Base-by-base conservation (phyloP, 2,113 vertebrate species). In the Arothron firmamentum region DNA sequence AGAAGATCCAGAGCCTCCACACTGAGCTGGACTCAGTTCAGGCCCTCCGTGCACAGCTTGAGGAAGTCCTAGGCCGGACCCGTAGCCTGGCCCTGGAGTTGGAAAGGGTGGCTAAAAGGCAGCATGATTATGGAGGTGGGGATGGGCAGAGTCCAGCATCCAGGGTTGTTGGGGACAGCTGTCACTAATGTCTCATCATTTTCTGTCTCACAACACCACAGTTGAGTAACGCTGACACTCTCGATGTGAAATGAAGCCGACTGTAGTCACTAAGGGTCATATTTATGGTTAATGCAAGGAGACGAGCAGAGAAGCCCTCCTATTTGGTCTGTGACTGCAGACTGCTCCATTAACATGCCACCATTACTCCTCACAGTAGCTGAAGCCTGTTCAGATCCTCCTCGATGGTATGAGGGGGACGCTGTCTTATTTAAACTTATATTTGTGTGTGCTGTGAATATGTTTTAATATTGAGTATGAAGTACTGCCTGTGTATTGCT, bases 121-220 rank as follows among this genome's bases (percentile, higher is more conserved):
- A 91, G 81, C 67, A 84, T 61, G 87, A 89, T 52, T 89, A 85
- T 93, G 96, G 95, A 99, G 96, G 96, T 99, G 96, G 94, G 96
- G 92, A 93, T 85, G 88, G 88, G 92, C 88, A 84, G 86, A 86
- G 91, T 89, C 89, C 89, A 89, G 93, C 90, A 92, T 90, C 89
- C 90, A 85, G 85, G 92, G 88, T 90, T 79, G 86, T 88, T 87
- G 80, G 59, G 84, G 87, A 80, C 67, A 20, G 18, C 77, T 69
- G 51, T 81, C 62, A 71, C 85, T 88, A 90, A 75, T 23, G 68
- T 86, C 81, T 71, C 73, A 56, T 89, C 70, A 80, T 74, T 56
- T 74, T 78, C 56, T 79, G 62, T 77, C 42, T 74, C 63, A 59
- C n/a, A 52, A 67, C 70, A 52, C 62, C 75, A 56, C 51, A 7